phyloP scores from a whole-genome alignment of 2,113 vertebrate species.

The Pyxicephalus adspersus region DNA sequence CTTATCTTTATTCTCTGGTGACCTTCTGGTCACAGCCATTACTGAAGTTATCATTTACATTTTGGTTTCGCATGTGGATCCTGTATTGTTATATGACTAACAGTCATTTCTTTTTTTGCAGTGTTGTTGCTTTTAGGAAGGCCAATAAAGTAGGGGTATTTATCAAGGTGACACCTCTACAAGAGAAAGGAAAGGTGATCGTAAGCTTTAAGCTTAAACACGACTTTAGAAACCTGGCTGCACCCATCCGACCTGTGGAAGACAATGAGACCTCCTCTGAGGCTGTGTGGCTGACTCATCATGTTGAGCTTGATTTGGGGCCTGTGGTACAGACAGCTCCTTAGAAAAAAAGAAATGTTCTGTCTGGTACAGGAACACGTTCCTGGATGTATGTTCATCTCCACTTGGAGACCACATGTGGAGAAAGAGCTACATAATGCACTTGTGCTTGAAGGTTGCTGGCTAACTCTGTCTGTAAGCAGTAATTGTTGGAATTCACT shows the following conservation, averaged over 20 bases:
- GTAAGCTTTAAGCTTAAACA: slow-evolving; percentile 95
- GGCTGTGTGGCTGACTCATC: slow-evolving; percentile 93
- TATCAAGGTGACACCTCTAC: slow-evolving; percentile 94
- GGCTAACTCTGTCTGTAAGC: background rate
- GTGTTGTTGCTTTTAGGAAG: slow-evolving; percentile 94
- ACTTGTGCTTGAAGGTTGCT: slow-evolving; percentile 27
- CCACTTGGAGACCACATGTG: background rate
- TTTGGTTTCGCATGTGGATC: background rate
- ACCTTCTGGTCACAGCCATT: no score
- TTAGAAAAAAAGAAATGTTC: slow-evolving; percentile 60
- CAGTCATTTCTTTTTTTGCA: slow-evolving; percentile 62
- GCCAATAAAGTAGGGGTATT: slow-evolving; percentile 98
- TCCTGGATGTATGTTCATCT: background rate
- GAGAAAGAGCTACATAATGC: background rate
- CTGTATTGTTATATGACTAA: background rate
- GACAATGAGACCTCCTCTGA: slow-evolving; percentile 79
- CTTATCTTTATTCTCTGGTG: background rate
- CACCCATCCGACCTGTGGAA: slow-evolving; percentile 84
- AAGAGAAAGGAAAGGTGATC: slow-evolving; percentile 85
- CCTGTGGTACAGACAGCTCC: slow-evolving; percentile 75
- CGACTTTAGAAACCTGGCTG: slow-evolving; percentile 93
- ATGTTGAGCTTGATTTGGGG: slow-evolving; percentile 92
- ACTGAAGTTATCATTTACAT: no score
- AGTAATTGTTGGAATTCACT: background rate
- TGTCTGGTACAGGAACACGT: slow-evolving; percentile 3